Evolutionary conservation across 2,888 invertebrate genomes (phyloP), one percentile per base, ranked within the genome.

Genomic region (Drosophila infuscata): DNA sequence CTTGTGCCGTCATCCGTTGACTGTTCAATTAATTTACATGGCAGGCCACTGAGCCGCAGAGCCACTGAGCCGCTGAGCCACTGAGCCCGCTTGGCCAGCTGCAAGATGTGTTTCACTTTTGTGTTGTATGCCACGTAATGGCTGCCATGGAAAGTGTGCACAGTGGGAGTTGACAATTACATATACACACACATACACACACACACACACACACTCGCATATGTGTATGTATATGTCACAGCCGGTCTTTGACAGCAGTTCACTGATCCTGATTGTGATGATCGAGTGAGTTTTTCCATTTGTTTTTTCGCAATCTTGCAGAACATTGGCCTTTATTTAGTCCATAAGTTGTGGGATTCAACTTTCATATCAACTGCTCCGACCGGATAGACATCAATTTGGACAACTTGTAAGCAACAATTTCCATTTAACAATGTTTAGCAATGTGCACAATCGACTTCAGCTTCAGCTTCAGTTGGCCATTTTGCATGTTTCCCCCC

Each of bases 21-120:
- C 71, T 66, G 81, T 63, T 58, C 81, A 86, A 86, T 89, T 85
- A 77, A 85, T 85, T 85, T 85, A 72, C 85, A 85, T 85, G 33
- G 64, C 67, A 76, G 63, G 49, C 74, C 57, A 53, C n/a, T 41
- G 54, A 73, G 79, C 70, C 69, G 63, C 72, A 57, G 25, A 83
- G 83, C 51, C 59, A 20, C 30, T 48, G 12, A 60, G 54, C 74
- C 54, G 53, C 25, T 41, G 54, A 70, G 79, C 67, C 70, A 59
- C 81, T 59, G n/a, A 79, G 84, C 88, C 84, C 88, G 83, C 71
- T 76, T 81, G 71, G 82, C 79, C 60, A 81, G 79, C 74, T 81
- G 75, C 58, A 52, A 60, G 67, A 58, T 54, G 58, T 76, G 67
- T 76, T 76, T 76, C 79, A 74, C 76, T 63, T 78, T 73, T 78